Percentiles rank a stretch among this genome's conserved stretches.
phyloP scores from a whole-genome alignment of 2,797 vertebrate genomes.

The Enteromius thamalakanensis region DNA sequence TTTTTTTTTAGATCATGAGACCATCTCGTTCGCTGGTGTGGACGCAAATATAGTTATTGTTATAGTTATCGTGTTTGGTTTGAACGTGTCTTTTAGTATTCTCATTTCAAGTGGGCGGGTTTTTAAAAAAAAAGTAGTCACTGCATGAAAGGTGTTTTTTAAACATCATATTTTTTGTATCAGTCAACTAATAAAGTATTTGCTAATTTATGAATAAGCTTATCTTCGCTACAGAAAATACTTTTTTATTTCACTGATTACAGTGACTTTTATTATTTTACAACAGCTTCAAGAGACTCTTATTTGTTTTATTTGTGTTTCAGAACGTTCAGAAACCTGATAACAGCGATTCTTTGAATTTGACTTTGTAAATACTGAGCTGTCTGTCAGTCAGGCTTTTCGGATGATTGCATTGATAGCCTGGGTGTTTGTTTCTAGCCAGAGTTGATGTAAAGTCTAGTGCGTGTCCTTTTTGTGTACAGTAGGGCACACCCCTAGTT shows the following conservation, averaged over 20 bases:
- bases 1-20: no score
- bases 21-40: no score
- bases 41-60: no score
- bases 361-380: neutral
- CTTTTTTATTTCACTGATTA: neutral
- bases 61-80: no score
- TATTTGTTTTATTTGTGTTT: neutral
- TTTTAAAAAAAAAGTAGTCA: no score
- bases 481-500: constrained; percentile 59
- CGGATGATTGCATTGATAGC: neutral
- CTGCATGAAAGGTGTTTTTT: no score
- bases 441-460: constrained; percentile 29
- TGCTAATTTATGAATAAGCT: no score
- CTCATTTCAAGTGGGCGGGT: no score
- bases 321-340: neutral
- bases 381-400: neutral
- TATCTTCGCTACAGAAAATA: no score
- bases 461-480: constrained; percentile 44
- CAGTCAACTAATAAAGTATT: no score
- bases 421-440: neutral
- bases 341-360: neutral
- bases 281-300: neutral
- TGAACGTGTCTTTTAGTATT: no score
- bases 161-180: no score
- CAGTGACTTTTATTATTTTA: neutral